These are phyloP conservation scores for Cercopithecus mitis DNA, from an alignment of 2,797 vertebrate genomes.

Conservation along the genomic window DNA sequence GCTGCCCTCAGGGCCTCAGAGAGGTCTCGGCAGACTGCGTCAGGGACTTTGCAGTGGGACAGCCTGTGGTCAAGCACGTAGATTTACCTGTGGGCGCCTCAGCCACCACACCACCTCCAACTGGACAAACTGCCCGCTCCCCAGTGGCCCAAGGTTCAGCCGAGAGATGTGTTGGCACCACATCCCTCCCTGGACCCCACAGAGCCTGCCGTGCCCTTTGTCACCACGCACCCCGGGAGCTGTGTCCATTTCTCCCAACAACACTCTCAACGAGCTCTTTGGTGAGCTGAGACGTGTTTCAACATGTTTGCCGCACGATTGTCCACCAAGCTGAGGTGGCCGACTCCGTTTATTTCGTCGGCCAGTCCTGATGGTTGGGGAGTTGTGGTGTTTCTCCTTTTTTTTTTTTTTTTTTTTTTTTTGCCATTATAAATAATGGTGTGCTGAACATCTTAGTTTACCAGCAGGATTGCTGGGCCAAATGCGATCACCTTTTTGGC, in stretches of 20 bases:
- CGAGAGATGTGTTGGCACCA: rapidly evolving
- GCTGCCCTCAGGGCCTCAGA: constrained; percentile 40
- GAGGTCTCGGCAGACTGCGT: constrained; percentile 57
- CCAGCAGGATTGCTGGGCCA: neutral
- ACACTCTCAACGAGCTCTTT: too few species aligned
- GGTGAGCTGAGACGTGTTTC: rapidly evolving
- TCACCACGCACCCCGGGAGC: neutral
- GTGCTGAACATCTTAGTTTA: neutral
- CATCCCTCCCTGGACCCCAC: neutral
- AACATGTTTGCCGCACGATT: rapidly evolving
- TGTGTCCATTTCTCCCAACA: neutral
- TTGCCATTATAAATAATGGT: rapidly evolving
- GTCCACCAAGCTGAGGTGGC: rapidly evolving
- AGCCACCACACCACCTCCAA: rapidly evolving
- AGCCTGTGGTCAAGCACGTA: neutral
- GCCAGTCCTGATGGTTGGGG: rapidly evolving
- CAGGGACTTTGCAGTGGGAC: constrained; percentile 26
- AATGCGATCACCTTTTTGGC: neutral
- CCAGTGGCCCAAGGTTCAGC: neutral
- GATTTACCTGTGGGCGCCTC: neutral
- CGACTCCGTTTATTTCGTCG: rapidly evolving
- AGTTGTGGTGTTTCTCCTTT: rapidly evolving
- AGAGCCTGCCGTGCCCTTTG: too few species aligned
- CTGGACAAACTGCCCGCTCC: neutral
- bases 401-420: neutral